Conservation (phyloP, 2,888 invertebrate species). For the Agrochola circellaris region DNA sequence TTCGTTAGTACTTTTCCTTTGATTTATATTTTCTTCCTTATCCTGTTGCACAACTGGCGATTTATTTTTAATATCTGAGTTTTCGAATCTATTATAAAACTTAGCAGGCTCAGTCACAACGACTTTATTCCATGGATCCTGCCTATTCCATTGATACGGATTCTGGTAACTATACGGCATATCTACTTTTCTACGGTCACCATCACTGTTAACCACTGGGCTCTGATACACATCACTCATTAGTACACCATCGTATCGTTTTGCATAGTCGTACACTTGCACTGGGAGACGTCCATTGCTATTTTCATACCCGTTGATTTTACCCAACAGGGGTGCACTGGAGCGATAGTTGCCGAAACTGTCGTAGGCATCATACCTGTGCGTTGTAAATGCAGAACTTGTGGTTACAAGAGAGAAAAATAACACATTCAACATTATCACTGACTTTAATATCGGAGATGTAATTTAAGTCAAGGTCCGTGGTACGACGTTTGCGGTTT, state of each 20-base stretch:
- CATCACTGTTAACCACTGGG: neutral
- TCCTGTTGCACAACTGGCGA: neutral
- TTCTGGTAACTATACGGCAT: constrained; percentile 19
- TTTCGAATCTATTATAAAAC: constrained; percentile 17
- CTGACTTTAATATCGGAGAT: constrained; percentile 6
- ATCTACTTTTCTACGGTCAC: constrained; percentile 17
- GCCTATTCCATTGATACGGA: constrained; percentile 27
- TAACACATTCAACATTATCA: constrained; percentile 53
- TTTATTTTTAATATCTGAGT: neutral
- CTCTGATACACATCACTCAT: constrained; percentile 42
- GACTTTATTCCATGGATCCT: constrained; percentile 16
- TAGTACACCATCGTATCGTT: constrained; percentile 19
- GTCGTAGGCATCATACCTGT: constrained; percentile 21
- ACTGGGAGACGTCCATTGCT: constrained; percentile 38
- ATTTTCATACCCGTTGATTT: constrained; percentile 6
- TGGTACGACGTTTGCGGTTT: neutral
- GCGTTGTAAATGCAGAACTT: constrained; percentile 45
- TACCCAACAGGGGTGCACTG: neutral
- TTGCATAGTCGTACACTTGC: constrained; percentile 31
- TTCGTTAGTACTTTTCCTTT: constrained; percentile 4
- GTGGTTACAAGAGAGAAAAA: constrained; percentile 28
- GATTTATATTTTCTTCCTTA: neutral
- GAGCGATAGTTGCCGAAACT: constrained; percentile 35
- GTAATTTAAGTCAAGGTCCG: constrained; percentile 4
- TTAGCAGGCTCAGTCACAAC: constrained; percentile 27